Evolutionary conservation across 2,113 vertebrate genomes (phyloP).

Genomic region (Regulus satrapa): DNA sequence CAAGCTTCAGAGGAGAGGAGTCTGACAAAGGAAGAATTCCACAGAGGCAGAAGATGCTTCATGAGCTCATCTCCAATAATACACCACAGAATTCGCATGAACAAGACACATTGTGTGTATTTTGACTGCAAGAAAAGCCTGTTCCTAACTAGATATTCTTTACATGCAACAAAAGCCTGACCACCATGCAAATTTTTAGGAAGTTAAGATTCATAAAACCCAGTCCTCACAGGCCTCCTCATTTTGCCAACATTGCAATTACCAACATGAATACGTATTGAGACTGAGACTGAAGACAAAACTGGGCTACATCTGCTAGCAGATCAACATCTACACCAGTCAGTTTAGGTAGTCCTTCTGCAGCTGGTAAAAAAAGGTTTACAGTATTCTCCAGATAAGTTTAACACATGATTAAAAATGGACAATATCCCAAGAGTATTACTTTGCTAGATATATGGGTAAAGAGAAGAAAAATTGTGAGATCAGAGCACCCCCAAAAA

Average conservation of each 20-base stretch:
- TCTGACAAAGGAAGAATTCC: neutral
- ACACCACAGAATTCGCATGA: neutral
- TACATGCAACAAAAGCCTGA: neutral
- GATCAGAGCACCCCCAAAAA: neutral
- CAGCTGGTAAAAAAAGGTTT: neutral
- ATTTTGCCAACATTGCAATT: neutral
- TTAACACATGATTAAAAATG: neutral
- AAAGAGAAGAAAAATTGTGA: neutral
- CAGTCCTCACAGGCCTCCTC: neutral
- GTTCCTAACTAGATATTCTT: neutral
- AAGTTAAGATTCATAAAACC: neutral
- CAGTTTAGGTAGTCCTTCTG: neutral
- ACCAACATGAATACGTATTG: neutral
- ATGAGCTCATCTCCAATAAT: neutral
- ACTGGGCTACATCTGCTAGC: neutral
- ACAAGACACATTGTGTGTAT: neutral
- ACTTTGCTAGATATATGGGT: neutral
- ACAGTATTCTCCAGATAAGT: neutral
- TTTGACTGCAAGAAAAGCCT: neutral
- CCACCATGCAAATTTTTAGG: neutral
- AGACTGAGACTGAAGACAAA: neutral
- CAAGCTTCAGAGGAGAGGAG: neutral
- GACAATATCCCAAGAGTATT: neutral
- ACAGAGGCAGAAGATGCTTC: neutral
- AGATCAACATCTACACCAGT: neutral